Percentiles rank a stretch among this genome's conserved stretches.
Conservation (phyloP, 2,113 vertebrate genomes). For the Shinisaurus crocodilurus region DNA sequence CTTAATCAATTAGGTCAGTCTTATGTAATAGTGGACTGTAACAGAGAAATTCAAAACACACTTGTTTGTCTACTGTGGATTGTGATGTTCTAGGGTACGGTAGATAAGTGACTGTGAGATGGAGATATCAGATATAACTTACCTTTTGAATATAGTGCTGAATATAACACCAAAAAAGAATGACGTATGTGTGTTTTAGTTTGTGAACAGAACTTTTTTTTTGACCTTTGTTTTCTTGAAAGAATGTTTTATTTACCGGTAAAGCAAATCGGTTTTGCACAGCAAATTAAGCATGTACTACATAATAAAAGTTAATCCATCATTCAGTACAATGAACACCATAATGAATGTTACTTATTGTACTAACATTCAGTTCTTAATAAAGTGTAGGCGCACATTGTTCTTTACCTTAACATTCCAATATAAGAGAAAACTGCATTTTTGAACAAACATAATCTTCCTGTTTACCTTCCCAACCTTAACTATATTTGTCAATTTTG, state of each 20-base stretch:
- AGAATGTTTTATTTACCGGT: too few relatives aligned
- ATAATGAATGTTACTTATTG: too few relatives aligned
- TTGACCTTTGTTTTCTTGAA: too few relatives aligned
- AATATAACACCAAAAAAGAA: neutral
- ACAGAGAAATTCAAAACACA: neutral
- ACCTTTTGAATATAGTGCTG: neutral
- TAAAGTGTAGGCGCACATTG: neutral
- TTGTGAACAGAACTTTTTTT: neutral
- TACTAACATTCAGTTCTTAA: neutral
- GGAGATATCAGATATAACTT: neutral
- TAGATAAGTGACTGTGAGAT: neutral
- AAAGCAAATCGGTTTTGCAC: too few relatives aligned
- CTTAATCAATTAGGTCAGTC: neutral
- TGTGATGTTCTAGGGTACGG: neutral
- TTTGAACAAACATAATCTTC: too few relatives aligned
- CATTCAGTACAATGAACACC: too few relatives aligned
- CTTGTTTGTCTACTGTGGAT: neutral
- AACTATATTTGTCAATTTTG: too few relatives aligned
- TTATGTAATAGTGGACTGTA: neutral
- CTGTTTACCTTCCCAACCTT: too few relatives aligned
- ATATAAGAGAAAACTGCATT: too few relatives aligned
- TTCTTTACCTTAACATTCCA: too few relatives aligned
- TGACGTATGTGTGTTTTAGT: neutral
- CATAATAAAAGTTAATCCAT: too few relatives aligned
- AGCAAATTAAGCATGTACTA: too few relatives aligned